These are phyloP conservation scores for Deilephila elpenor DNA, from an alignment of 2,888 invertebrate genomes.

Conservation along the genomic window DNA sequence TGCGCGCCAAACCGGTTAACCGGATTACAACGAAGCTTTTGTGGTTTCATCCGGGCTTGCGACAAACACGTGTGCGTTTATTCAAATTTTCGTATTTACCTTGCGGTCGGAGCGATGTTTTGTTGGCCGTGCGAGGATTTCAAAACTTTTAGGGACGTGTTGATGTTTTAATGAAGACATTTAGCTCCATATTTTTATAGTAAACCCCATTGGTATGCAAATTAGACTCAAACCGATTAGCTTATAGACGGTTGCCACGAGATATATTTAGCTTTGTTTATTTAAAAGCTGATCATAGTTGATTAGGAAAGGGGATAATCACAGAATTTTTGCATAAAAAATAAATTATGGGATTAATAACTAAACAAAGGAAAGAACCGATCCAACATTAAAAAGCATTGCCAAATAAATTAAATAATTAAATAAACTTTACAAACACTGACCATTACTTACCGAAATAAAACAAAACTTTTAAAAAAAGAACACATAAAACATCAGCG, in stretches of 20 bases:
- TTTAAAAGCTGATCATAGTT: no score
- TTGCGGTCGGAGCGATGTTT: conserved; percentile 41
- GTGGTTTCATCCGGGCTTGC: conserved; percentile 54
- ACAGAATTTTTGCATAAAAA: no score
- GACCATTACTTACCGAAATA: background rate
- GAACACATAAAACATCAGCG: conserved; percentile 2
- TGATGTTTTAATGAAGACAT: background rate
- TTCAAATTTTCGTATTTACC: conserved; percentile 52
- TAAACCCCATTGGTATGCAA: background rate
- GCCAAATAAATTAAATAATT: no score
- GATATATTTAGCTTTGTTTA: no score
- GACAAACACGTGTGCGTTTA: conserved; percentile 53
- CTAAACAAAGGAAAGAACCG: no score
- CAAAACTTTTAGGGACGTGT: background rate
- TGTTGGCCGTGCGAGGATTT: conserved; percentile 27
- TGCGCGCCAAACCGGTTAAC: conserved; percentile 64
- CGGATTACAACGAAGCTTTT: conserved; percentile 64
- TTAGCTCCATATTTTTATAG: background rate
- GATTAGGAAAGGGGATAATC: no score
- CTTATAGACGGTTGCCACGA: no score
- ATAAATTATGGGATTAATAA: no score
- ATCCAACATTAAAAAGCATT: no score
- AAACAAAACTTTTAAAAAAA: background rate
- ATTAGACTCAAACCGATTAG: no score
- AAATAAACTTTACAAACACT: background rate